A percentile compares a stretch with the other conserved stretches of the same genome.
phyloP scores from a whole-genome alignment of 2,113 vertebrate species.

The Hassar affinis region DNA sequence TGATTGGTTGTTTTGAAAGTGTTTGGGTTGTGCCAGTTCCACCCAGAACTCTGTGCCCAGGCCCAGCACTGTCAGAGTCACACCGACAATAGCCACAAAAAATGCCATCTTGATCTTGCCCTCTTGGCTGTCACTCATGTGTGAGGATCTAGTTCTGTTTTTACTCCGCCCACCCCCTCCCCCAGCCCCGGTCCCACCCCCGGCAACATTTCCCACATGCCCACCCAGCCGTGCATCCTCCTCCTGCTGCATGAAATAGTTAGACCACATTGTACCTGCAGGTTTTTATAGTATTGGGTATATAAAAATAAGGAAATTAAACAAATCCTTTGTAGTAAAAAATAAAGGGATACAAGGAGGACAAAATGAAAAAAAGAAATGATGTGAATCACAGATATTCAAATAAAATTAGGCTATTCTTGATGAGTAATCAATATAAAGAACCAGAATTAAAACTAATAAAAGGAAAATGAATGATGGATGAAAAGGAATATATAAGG shows the following conservation, averaged over 20 bases:
- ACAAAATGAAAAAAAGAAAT: background rate
- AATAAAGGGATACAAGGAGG: background rate
- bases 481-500: background rate
- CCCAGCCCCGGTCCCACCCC: slow-evolving; percentile 48
- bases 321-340: background rate
- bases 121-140: slow-evolving; percentile 71
- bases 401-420: background rate
- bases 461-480: background rate
- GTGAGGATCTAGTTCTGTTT: slow-evolving; percentile 47
- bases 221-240: slow-evolving; percentile 69
- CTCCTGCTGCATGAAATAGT: slow-evolving; percentile 82
- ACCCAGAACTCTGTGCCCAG: slow-evolving; percentile 91
- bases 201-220: slow-evolving; percentile 40
- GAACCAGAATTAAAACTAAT: background rate
- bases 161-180: slow-evolving; percentile 56
- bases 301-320: background rate
- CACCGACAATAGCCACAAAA: slow-evolving; percentile 78
- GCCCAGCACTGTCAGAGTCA: slow-evolving; percentile 79
- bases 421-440: background rate
- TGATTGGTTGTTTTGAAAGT: slow-evolving; percentile 77
- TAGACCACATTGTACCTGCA: slow-evolving; percentile 79
- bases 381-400: no score
- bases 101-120: slow-evolving; percentile 73
- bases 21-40: slow-evolving; percentile 79
- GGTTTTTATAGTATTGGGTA: background rate